Percentiles rank a stretch among this genome's conserved stretches.
phyloP scores from a whole-genome alignment of 2,113 vertebrate species.

The Myiopsitta monachus region DNA sequence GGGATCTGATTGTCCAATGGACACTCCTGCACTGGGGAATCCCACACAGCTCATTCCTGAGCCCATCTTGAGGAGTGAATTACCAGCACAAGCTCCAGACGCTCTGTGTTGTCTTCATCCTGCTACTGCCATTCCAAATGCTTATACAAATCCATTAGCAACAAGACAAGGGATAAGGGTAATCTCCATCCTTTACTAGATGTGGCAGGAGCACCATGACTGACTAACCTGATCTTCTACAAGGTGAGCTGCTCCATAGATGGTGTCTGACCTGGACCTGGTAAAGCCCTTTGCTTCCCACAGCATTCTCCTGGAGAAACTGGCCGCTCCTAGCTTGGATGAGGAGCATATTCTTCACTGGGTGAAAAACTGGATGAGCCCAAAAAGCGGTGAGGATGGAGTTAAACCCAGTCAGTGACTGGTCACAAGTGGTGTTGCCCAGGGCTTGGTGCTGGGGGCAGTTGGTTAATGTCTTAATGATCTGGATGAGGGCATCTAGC shows the following conservation, averaged over 20 bases:
- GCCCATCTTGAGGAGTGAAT: neutral
- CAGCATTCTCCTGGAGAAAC: neutral
- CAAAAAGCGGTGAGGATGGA: neutral
- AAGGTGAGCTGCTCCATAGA: neutral
- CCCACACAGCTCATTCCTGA: neutral
- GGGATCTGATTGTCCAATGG: neutral
- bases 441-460: neutral
- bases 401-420: neutral
- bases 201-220: neutral
- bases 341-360: neutral
- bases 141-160: neutral
- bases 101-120: neutral
- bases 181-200: neutral
- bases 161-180: neutral
- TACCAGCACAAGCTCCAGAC: neutral
- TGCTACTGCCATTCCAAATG: neutral
- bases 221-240: neutral
- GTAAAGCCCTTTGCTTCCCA: neutral
- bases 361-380: neutral
- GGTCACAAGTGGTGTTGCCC: neutral
- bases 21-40: neutral
- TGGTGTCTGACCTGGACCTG: neutral
- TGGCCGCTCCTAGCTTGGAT: neutral
- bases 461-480: neutral
- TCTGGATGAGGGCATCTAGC: neutral